Conservation (phyloP, 2,113 vertebrate species). For the Hemiscyllium ocellatum region DNA sequence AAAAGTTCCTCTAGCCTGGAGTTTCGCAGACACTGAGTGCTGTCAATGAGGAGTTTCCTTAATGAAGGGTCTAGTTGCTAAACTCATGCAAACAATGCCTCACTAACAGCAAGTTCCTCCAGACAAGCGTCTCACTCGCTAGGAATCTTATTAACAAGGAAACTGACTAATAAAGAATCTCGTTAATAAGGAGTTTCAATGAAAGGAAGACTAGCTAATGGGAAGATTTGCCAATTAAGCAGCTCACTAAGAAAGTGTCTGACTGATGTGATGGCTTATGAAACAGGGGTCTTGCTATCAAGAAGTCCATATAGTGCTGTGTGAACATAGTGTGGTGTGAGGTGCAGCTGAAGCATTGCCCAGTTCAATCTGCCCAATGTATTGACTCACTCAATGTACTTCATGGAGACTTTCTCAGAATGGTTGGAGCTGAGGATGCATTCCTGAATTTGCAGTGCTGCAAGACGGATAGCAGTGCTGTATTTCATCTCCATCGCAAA, state of each 20-base stretch:
- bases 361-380: neutral
- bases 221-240: neutral
- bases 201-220: neutral
- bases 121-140: neutral
- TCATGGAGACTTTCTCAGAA: slow-evolving; percentile 82
- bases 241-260: neutral
- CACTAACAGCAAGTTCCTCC: neutral
- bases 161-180: neutral
- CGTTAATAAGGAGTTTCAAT: neutral
- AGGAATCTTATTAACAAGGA: neutral
- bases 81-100: neutral
- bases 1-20: neutral
- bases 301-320: neutral
- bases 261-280: neutral
- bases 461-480: slow-evolving; percentile 79
- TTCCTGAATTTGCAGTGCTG: slow-evolving; percentile 92
- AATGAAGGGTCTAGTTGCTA: neutral
- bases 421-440: slow-evolving; percentile 79
- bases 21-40: neutral
- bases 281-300: neutral
- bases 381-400: slow-evolving; percentile 84
- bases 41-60: neutral
- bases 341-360: neutral
- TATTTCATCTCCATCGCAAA: slow-evolving; percentile 96
- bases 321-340: neutral